phyloP scores from a whole-genome alignment of 2,113 vertebrate genomes.

The Tragelaphus scriptus region DNA sequence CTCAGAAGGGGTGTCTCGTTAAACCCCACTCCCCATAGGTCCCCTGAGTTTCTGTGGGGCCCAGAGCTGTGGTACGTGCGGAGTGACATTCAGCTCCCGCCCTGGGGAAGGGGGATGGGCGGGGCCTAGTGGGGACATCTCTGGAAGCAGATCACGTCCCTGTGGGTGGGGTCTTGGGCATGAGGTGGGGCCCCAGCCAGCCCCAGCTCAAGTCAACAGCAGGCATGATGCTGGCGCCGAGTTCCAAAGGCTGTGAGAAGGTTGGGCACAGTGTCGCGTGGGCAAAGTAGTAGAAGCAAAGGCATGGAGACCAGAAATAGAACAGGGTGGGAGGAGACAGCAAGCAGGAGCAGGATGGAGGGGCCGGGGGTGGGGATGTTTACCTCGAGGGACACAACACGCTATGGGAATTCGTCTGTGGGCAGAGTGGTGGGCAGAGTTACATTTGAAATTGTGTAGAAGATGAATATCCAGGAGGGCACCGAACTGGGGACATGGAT shows the following conservation, averaged over 20 bases:
- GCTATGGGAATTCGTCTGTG: not conserved
- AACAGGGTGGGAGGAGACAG: not conserved
- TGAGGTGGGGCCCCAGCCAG: not conserved
- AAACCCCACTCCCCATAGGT: not conserved
- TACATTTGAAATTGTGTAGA: not conserved
- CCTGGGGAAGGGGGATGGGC: not conserved
- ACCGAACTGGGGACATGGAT: not conserved
- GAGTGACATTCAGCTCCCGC: not conserved
- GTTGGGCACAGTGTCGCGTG: accelerated
- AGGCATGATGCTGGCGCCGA: not conserved
- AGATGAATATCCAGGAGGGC: not conserved
- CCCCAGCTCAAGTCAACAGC: not conserved
- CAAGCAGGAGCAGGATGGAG: not conserved
- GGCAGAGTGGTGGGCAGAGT: not conserved
- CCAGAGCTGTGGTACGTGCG: not conserved
- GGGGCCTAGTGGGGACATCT: not conserved
- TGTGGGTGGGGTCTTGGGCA: not conserved
- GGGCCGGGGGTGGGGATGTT: accelerated
- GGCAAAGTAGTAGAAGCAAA: not conserved
- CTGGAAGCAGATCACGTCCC: not conserved
- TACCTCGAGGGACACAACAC: not conserved
- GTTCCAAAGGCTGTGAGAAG: not conserved
- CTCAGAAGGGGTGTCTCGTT: not conserved
- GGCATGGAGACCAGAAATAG: not conserved
- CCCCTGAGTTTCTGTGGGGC: not conserved